These are phyloP conservation scores for Hemistola chrysoprasaria DNA, from an alignment of 2,888 invertebrate genomes.

Conservation along the genomic window DNA sequence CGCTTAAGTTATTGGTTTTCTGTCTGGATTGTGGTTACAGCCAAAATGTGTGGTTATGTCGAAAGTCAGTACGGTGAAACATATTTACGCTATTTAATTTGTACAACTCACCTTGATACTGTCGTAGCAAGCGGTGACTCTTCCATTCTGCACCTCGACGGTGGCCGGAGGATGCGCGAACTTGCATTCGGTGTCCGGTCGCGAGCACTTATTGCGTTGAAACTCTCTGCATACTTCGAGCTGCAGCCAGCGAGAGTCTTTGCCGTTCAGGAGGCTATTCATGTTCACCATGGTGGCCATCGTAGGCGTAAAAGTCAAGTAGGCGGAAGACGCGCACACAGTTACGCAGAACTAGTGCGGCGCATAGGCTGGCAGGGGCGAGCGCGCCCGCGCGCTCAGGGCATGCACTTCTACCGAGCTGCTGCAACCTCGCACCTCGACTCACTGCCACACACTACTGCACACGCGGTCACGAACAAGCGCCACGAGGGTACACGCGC, in stretches of 20 bases:
- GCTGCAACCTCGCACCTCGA: constrained; percentile 43
- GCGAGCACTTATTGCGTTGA: constrained; percentile 99
- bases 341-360: constrained; percentile 76
- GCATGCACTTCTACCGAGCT: constrained; percentile 58
- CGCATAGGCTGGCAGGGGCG: constrained; percentile 73
- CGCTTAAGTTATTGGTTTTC: constrained; percentile 15
- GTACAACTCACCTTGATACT: constrained; percentile 97
- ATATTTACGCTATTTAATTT: too few species aligned
- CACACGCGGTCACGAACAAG: constrained; percentile 54
- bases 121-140: constrained; percentile 99
- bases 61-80: too few species aligned
- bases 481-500: constrained; percentile 52
- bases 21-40: background rate
- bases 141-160: constrained; percentile 99
- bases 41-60: too few species aligned
- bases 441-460: constrained; percentile 63
- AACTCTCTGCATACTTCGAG: constrained; percentile 99
- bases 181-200: constrained; percentile 99
- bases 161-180: constrained; percentile 99
- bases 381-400: constrained; percentile 72
- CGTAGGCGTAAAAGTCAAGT: constrained; percentile 62
- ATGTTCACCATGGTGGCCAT: constrained; percentile 97
- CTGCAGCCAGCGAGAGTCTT: constrained; percentile 99
- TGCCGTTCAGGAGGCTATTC: constrained; percentile 98
- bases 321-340: constrained; percentile 61